Base-by-base conservation (phyloP, 1,140 invertebrate genomes). In the Saccostrea echinata region DNA sequence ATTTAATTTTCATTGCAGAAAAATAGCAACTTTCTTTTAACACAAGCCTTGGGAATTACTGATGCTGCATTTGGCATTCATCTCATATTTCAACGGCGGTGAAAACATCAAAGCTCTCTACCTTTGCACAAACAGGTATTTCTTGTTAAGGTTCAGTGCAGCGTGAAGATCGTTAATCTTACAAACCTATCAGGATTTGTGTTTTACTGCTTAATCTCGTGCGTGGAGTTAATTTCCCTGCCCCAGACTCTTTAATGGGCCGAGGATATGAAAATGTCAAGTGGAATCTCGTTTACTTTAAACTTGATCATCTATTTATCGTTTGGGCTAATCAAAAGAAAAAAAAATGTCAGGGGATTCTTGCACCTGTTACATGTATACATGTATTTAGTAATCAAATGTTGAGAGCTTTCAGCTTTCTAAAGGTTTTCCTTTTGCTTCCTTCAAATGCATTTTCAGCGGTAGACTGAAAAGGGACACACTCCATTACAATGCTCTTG, bases 131-230 rank as follows among this genome's bases (percentile, higher is more conserved):
- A 27, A 76, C 68, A 33, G 68, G 68, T 27, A 76, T 33, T 3
- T 16, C 68, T 76, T 76, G 68, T 76, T 30, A 27, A 76, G 68
- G 68, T 76, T 76, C 68, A 76, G 68, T 30, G 68, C 68, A 76
- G 68, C 68, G 68, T 27, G 27, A 76, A 76, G 68, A 76, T 76
- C 11, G 27, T 33, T 33, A 76, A 76, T 76, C 68, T 76, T n/a
- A 21, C 18, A 21, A 61, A 21, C 16, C 55, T 61, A 61, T 61
- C 55, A 18, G 55, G 18, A 61, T 61, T 61, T n/a, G 18, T 61
- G n/a, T 61, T 61, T 76, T 76, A 76, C 68, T 76, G 68, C 27
- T 76, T 8, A 27, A 76, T 76, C 68, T 76, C 68, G 30, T 76
- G 68, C 24, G 68, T 76, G 30, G 13, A 76, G 30, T 27, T 76